These are phyloP conservation scores for Cheirogaleus medius DNA, from an alignment of 2,113 vertebrate genomes.

Conservation along the genomic window DNA sequence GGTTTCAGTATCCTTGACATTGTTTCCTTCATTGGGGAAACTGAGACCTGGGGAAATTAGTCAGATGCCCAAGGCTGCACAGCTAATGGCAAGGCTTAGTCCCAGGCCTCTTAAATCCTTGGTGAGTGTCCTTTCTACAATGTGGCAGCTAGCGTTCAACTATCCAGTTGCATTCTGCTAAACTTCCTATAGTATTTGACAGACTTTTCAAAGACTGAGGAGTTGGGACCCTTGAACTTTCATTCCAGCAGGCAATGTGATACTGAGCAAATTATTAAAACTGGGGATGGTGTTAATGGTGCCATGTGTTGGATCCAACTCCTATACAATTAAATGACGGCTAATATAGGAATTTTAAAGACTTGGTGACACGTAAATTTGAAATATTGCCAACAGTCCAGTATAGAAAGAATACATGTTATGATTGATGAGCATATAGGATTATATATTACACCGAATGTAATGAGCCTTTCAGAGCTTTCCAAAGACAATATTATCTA, in stretches of 20 bases:
- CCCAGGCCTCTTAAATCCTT: neutral
- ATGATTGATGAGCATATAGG: slow-evolving; percentile 26
- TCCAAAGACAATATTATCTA: slow-evolving; percentile 55
- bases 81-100: neutral
- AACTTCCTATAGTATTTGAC: neutral
- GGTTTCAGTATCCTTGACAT: neutral
- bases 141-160: neutral
- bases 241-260: neutral
- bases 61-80: neutral
- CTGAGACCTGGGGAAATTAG: slow-evolving; percentile 18
- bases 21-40: neutral
- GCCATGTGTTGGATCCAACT: neutral
- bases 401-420: neutral
- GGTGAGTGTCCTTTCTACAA: neutral
- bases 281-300: slow-evolving; percentile 30
- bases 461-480: slow-evolving; percentile 27
- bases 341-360: slow-evolving; percentile 52
- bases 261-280: slow-evolving; percentile 28
- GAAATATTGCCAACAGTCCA: neutral
- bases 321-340: neutral
- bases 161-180: neutral
- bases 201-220: slow-evolving; percentile 43
- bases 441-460: neutral
- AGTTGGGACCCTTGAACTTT: neutral
- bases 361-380: slow-evolving; percentile 40